These are phyloP conservation scores for Hypena proboscidalis DNA, from an alignment of 2,888 invertebrate species.

Conservation along the genomic window DNA sequence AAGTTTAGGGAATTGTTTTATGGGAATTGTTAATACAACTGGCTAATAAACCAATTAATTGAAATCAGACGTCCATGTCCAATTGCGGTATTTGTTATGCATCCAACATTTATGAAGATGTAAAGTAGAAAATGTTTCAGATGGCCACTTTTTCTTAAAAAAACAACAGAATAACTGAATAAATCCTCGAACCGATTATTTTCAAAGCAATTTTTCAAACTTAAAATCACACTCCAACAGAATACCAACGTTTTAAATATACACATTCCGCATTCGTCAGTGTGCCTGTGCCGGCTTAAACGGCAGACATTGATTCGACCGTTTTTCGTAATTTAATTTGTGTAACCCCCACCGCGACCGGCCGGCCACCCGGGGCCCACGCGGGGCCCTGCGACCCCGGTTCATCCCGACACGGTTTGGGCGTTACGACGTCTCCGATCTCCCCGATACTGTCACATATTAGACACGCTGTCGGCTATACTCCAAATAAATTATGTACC, in stretches of 20 bases:
- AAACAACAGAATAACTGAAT: too few species aligned
- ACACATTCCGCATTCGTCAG: slow-evolving; percentile 34
- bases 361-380: slow-evolving; percentile 30
- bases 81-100: too few species aligned
- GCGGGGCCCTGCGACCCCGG: slow-evolving; percentile 40
- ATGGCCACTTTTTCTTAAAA: too few species aligned
- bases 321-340: slow-evolving; percentile 65
- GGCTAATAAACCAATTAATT: too few species aligned
- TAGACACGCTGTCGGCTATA: slow-evolving; percentile 53
- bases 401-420: slow-evolving; percentile 61
- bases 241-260: slow-evolving; percentile 37
- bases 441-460: slow-evolving; percentile 56
- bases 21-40: too few species aligned
- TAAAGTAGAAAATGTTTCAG: too few species aligned
- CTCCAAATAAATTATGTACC: slow-evolving; percentile 39
- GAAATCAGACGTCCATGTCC: too few species aligned
- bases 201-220: too few species aligned
- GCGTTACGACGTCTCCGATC: slow-evolving; percentile 54
- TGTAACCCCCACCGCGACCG: slow-evolving; percentile 52
- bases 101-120: too few species aligned
- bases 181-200: too few species aligned
- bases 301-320: slow-evolving; percentile 54
- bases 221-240: too few species aligned
- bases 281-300: slow-evolving; percentile 44
- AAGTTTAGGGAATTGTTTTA: too few species aligned